Conservation (phyloP, 2,888 invertebrate genomes). For the Pseudococcus longispinus region DNA sequence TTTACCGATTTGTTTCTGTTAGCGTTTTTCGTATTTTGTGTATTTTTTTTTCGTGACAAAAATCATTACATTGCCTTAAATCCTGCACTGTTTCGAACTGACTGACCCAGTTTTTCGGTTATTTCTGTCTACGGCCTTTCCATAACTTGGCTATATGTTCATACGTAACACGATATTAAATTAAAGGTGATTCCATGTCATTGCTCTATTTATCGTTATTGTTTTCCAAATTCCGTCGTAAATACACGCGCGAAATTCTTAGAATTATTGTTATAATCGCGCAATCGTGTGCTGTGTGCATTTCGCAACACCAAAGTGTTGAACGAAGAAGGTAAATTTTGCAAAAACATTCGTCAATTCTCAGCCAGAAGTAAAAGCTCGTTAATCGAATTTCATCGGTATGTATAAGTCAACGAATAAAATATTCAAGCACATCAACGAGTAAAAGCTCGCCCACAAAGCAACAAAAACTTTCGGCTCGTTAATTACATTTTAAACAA, state of each 20-base stretch:
- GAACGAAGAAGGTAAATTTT: not conserved
- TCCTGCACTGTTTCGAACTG: not conserved
- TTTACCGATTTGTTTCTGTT: not conserved
- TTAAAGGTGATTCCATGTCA: not conserved
- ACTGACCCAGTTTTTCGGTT: not conserved
- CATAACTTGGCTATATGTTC: not conserved
- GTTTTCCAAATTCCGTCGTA: constrained; percentile 10
- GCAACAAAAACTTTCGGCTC: constrained; percentile 10
- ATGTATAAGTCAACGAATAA: not conserved
- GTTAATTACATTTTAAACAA: constrained; percentile 35
- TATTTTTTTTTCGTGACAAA: not conserved
- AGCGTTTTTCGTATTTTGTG: not conserved
- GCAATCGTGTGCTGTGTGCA: not conserved
- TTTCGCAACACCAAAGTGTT: not conserved
- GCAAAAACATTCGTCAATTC: not conserved
- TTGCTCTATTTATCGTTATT: constrained; percentile 12
- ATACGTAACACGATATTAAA: constrained; percentile 8
- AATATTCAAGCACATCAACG: not conserved
- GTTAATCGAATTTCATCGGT: constrained; percentile 12
- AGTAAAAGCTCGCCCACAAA: not conserved
- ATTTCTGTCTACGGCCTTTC: constrained; percentile 16
- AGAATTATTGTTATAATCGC: constrained; percentile 6
- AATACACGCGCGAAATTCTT: not conserved
- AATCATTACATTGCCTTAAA: not conserved
- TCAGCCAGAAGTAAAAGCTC: not conserved